Percentiles rank a stretch among this genome's conserved stretches.
These are phyloP conservation scores for Scomberomorus guttatus DNA, from an alignment of 2,797 vertebrate species.

Conservation along the genomic window DNA sequence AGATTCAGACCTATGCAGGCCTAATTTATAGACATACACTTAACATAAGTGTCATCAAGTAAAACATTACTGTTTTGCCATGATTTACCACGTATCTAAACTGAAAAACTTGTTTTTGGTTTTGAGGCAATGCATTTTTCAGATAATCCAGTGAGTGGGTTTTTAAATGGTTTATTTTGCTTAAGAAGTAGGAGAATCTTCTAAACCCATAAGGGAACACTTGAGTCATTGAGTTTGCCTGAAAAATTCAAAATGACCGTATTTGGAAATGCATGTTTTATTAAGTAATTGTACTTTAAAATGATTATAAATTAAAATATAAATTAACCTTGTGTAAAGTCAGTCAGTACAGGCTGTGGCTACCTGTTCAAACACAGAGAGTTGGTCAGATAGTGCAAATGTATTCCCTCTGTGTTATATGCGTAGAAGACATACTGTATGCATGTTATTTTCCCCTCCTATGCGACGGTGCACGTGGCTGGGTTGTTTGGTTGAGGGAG, in stretches of 20 bases:
- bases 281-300: too few relatives aligned
- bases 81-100: background rate
- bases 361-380: constrained; percentile 14
- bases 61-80: background rate
- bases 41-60: background rate
- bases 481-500: constrained; percentile 53
- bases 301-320: too few relatives aligned
- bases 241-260: background rate
- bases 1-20: background rate
- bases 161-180: too few relatives aligned
- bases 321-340: background rate
- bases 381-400: constrained; percentile 38
- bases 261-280: background rate
- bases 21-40: background rate
- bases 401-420: constrained; percentile 57
- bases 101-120: too few relatives aligned
- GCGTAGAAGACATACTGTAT: constrained; percentile 35
- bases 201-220: background rate
- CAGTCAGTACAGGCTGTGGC: background rate
- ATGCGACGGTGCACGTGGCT: constrained; percentile 61
- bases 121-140: too few relatives aligned
- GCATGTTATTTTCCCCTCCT: constrained; percentile 43
- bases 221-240: background rate
- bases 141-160: too few relatives aligned
- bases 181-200: background rate